Evolutionary conservation across 2,888 invertebrate genomes (phyloP).

Genomic region (Scrobipalpa atriplicella): DNA sequence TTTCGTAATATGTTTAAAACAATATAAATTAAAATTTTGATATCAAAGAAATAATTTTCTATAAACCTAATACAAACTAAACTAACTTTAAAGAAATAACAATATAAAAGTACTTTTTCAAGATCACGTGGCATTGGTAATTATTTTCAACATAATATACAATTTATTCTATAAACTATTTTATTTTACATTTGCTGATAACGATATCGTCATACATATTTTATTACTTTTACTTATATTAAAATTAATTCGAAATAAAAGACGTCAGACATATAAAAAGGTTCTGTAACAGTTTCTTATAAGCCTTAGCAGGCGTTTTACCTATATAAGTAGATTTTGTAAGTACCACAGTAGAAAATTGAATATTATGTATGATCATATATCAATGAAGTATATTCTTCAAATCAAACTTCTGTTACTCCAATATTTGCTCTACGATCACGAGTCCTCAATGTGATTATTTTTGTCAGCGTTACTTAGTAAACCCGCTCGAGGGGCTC

Average conservation of each 20-base stretch:
- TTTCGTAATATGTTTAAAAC: too few relatives aligned
- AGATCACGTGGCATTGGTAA: slow-evolving; percentile 22
- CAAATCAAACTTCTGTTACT: neutral
- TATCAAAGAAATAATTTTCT: too few relatives aligned
- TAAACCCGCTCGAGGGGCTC: slow-evolving; percentile 46
- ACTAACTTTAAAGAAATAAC: slow-evolving; percentile 24
- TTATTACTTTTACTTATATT: slow-evolving; percentile 19
- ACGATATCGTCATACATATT: slow-evolving; percentile 15
- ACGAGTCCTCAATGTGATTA: slow-evolving; percentile 32
- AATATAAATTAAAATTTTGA: slow-evolving; percentile 9
- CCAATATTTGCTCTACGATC: slow-evolving; percentile 22
- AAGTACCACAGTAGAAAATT: neutral
- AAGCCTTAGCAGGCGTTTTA: too few relatives aligned
- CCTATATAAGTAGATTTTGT: neutral
- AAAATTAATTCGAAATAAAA: slow-evolving; percentile 16
- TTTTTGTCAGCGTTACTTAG: slow-evolving; percentile 43
- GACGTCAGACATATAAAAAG: neutral
- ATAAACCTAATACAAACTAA: too few relatives aligned
- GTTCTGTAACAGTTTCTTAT: neutral
- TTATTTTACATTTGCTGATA: slow-evolving; percentile 19
- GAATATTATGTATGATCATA: too few relatives aligned
- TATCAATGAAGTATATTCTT: neutral
- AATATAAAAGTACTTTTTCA: slow-evolving; percentile 21
- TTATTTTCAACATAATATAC: slow-evolving; percentile 21
- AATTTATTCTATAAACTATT: slow-evolving; percentile 19